Evolutionary conservation across 2,113 vertebrate species (phyloP), one percentile per base, ranked within the genome.

Genomic region (Stomatorhinus ivindoensis): DNA sequence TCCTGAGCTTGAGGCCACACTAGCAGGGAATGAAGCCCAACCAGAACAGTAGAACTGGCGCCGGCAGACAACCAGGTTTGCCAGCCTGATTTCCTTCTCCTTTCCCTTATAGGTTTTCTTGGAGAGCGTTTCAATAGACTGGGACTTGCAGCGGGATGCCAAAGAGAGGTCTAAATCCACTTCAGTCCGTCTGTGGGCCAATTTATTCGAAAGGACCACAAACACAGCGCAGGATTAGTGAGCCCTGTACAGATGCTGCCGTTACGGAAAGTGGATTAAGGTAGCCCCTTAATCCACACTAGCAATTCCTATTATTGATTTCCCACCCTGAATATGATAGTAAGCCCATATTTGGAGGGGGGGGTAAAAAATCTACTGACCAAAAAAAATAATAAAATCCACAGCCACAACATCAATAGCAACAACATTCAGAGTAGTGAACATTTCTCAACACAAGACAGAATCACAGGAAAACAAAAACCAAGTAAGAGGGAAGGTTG

Each of bases 271-370:
- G 27, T 13, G 6, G 73, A 80, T 80, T 80, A 80, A 80, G 73
- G 35, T 35, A 80, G 42, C 73, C 73, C 73, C 44, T 47, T 84
- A 39, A 84, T 84, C 82, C 19, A 84, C 42, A 46, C 82, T 48
- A 7, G 24, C 3, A 3, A 46, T 47, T 46, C 21, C 94, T 92
- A 94, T 93, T 80, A 80, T 27, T 69, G 31, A 93, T 53, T 89
- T 89, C 85, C 91, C 88, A 95, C 89, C 89, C 93, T 93, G 94
- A 94, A 95, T 95, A 94, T 95, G 94, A 91, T 94, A 94, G 90
- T 94, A 93, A 95, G 93, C 82, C 91, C 89, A 90, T 92, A 91
- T 94, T 93, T 93, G 94, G 91, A 94, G 92, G 91, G 93, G 88
- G 92, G 61, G n/a, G n/a, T n/a, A n/a, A n/a, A 87, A 53, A 55